Percentiles rank a stretch among this genome's conserved stretches.
phyloP scores from a whole-genome alignment of 2,113 vertebrate species.

The Euleptes europaea region DNA sequence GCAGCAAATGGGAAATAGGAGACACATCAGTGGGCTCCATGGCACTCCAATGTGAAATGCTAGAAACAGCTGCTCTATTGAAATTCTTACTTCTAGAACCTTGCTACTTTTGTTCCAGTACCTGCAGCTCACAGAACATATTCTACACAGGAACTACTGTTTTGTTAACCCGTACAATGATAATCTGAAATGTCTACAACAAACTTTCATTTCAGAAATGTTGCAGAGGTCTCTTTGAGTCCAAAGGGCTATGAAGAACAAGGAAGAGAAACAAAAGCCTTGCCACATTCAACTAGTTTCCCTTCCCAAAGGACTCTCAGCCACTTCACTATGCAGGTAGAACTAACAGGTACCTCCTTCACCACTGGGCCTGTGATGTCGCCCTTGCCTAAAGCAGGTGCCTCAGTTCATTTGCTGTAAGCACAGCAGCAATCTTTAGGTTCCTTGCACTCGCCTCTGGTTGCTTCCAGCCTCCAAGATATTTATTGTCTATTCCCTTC shows the following conservation, averaged over 20 bases:
- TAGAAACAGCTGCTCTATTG: background rate
- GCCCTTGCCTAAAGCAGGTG: background rate
- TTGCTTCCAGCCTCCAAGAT: background rate
- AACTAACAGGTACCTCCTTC: background rate
- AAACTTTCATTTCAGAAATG: background rate
- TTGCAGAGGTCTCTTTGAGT: rapidly evolving
- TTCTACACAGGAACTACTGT: background rate
- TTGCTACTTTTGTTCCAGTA: background rate
- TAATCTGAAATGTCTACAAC: background rate
- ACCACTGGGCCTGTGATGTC: background rate
- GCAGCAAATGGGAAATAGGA: too few relatives aligned
- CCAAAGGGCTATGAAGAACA: background rate
- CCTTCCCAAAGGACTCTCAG: background rate
- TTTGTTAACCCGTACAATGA: background rate
- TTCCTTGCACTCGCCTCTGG: background rate
- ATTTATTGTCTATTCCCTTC: slow-evolving; percentile 24
- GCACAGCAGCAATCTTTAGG: rapidly evolving
- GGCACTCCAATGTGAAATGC: too few relatives aligned
- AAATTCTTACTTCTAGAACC: background rate
- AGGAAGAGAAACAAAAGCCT: background rate
- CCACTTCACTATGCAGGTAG: background rate
- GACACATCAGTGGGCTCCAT: too few relatives aligned
- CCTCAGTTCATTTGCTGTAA: background rate
- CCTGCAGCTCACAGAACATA: background rate
- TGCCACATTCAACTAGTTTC: background rate